Evolutionary conservation across 2,888 invertebrate species (phyloP), one percentile per base, ranked within the genome.

Genomic region (Oscheius onirici): DNA sequence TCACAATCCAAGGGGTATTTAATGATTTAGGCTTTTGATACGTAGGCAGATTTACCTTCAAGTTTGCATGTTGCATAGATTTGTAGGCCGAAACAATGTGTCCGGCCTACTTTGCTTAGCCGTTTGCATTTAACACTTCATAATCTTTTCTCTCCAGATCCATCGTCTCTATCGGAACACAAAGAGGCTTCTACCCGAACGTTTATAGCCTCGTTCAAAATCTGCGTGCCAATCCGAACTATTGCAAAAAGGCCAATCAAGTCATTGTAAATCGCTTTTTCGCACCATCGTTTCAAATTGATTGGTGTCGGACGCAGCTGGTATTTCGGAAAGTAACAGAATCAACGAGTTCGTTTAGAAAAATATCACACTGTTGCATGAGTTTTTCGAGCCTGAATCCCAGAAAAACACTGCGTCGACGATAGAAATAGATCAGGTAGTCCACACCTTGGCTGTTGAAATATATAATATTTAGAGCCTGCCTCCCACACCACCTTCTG

Each of bases 301-400:
- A 86, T 69, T 86, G 86, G 86, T 86, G 86, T 72, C 71, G 76
- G 52, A 82, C 84, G 43, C 44, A 55, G 8, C n/a, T 85, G 71
- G 85, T 85, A 76, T 34, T 76, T 40, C 22, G n/a, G 26, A 15
- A 24, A 26, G 44, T 46, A 2, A 10, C 20, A 20, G 10, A 66
- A 24, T 3, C 15, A 13, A 52, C 3, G 11, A n/a, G 15, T 2
- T 55, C 10, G 1, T 26, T 51, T 60, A 44, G 60, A 61, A 46
- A 26, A 41, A 41, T 24, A 51, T 69, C n/a, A 60, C 55, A 1
- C 24, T 68, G 41, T 26, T 54, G 24, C 63, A 66, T 8, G 66
- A 66, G 26, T 41, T 54, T 6, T 22, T 24, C 2, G 52, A 52
- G 51, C 22, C 13, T 20, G 49, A 63, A 26, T 8, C 26, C 15